Conservation (phyloP, 2,888 invertebrate species). For the Ditula angustiorana region DNA sequence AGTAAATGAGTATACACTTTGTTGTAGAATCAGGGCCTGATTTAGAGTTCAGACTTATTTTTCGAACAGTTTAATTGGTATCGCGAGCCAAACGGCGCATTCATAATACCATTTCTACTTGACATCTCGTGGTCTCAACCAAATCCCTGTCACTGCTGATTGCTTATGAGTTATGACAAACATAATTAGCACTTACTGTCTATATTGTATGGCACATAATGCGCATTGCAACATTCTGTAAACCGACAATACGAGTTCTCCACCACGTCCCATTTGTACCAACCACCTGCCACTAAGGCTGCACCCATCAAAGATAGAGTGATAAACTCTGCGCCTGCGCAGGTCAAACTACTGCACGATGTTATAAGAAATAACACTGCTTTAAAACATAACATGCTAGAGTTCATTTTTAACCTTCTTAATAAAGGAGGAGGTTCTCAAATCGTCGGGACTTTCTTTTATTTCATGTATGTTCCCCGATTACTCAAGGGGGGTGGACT, state of each 20-base stretch:
- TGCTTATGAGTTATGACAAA: neutral
- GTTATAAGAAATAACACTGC: conserved; percentile 13
- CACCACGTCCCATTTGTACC: conserved; percentile 70
- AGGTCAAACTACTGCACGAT: conserved; percentile 30
- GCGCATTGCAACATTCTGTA: conserved; percentile 86
- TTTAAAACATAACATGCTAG: conserved; percentile 28
- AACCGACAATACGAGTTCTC: conserved; percentile 79
- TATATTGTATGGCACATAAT: conserved; percentile 83
- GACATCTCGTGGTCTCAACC: no score
- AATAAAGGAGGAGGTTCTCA: no score
- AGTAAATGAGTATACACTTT: no score
- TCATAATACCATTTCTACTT: no score
- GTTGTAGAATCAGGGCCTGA: no score
- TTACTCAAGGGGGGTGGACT: no score
- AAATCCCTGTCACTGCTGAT: no score
- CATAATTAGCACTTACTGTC: conserved; percentile 73
- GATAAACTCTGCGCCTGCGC: conserved; percentile 58
- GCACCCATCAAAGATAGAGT: conserved; percentile 59
- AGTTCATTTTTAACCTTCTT: no score
- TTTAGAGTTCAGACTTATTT: no score
- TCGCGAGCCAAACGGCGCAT: no score
- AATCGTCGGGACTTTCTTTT: no score
- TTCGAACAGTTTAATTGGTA: no score
- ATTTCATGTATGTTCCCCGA: neutral
- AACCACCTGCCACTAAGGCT: conserved; percentile 61